Base-by-base conservation (phyloP, 2,797 vertebrate species). In the Aulostomus chinensis region DNA sequence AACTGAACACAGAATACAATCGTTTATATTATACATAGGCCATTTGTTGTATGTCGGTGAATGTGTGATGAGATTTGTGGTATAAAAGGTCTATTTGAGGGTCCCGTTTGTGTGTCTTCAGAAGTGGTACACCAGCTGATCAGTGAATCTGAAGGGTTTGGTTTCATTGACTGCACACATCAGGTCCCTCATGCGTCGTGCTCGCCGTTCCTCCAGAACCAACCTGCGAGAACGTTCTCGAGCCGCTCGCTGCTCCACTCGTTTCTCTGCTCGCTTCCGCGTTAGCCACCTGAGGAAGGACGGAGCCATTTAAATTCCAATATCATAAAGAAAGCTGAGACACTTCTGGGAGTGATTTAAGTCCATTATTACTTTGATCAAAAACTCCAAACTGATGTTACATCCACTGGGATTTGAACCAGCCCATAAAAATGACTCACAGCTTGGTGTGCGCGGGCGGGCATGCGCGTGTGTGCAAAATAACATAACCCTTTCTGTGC, bases 221-320 rank as follows among this genome's bases (percentile, higher is more conserved):
- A 97, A 47, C 83, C 93, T 93, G 61, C 92, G 92, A 2, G 86
- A 86, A 56, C 86, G 89, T 66, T 97, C 95, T 62, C 93, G 91
- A 52, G 89, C 86, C 11, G 84, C 91, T 31, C 91, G 90, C 65
- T 96, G 92, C 77, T 95, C 93, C 0, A 75, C 86, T 7, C 83
- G 80, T 85, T 96, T 96, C 71, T 99, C 95, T 2, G 74, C 84
- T 36, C 87, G 91, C 79, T 99, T 99, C 47, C 81, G 85, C 80
- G 76, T 94, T 45, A 98, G 81, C 97, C 97, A 99, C 47, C 96
- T 99, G 81, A 57, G 41, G 35, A 35, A 4, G 6, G 7, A 42
- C 0, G 8, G 13, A 7, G n/a, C n/a, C n/a, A n/a, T n/a, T n/a
- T n/a, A n/a, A n/a, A n/a, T n/a, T n/a, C n/a, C n/a, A n/a, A n/a